phyloP scores from a whole-genome alignment of 2,888 invertebrate genomes.

The Copidosoma aretas region DNA sequence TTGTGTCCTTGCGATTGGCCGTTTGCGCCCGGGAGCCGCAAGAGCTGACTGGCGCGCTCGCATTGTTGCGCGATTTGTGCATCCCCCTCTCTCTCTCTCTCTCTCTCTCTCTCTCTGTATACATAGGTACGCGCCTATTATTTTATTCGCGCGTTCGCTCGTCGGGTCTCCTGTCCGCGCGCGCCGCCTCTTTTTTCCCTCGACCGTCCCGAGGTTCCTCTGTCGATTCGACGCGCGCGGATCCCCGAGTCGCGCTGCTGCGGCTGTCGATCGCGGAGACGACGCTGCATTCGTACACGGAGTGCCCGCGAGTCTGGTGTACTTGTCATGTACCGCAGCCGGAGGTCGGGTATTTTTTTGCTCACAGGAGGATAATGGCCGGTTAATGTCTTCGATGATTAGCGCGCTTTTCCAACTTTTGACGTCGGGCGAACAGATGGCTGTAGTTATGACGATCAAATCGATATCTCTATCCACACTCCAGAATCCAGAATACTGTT shows the following conservation, averaged over 20 bases:
- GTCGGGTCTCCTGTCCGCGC: conserved; percentile 36
- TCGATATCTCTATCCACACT: no score
- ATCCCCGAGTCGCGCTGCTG: neutral
- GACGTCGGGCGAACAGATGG: no score
- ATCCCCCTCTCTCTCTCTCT: no score
- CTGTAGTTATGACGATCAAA: no score
- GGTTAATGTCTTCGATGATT: no score
- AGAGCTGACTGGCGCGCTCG: neutral
- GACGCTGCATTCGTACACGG: no score
- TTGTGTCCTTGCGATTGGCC: conserved; percentile 36
- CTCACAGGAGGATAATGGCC: no score
- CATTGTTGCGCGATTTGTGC: neutral
- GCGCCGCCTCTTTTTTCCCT: conserved; percentile 31
- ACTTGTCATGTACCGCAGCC: no score
- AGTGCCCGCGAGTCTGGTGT: no score
- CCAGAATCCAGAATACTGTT: no score
- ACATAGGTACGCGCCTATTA: conserved; percentile 44
- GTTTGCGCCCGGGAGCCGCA: conserved; percentile 21
- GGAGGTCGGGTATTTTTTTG: no score
- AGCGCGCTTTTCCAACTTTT: no score
- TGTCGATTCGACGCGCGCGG: conserved; percentile 43
- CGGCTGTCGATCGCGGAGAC: neutral
- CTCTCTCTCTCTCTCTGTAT: neutral
- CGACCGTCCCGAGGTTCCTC: conserved; percentile 31
- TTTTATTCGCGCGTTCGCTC: conserved; percentile 53